Evolutionary conservation across 2,888 invertebrate genomes (phyloP).

Genomic region (Erebia aethiops): DNA sequence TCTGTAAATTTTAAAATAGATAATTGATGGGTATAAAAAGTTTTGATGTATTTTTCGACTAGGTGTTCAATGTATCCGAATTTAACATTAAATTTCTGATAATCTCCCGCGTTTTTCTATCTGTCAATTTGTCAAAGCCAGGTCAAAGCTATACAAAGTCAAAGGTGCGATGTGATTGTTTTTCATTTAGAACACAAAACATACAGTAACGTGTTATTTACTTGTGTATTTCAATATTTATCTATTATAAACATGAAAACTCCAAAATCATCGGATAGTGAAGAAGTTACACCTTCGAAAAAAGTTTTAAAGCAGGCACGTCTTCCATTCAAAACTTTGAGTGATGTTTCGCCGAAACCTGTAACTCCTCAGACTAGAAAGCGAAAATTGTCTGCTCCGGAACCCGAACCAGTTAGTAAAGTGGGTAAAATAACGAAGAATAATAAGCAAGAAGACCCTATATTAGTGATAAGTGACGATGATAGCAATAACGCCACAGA

Average conservation of each 20-base stretch:
- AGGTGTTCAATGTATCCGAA: slow-evolving; percentile 12
- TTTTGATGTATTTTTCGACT: no score
- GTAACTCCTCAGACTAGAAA: slow-evolving; percentile 64
- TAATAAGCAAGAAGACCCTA: slow-evolving; percentile 57
- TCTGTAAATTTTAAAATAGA: no score
- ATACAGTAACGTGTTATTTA: slow-evolving; percentile 24
- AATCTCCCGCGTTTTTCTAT: slow-evolving; percentile 35
- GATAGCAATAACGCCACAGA: slow-evolving; percentile 56
- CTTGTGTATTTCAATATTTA: slow-evolving; percentile 27
- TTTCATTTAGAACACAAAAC: slow-evolving; percentile 35
- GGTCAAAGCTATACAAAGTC: slow-evolving; percentile 27
- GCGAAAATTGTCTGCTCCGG: slow-evolving; percentile 70
- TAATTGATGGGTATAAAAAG: no score
- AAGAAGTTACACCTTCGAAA: slow-evolving; percentile 72
- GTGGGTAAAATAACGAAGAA: slow-evolving; percentile 70
- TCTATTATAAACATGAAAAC: slow-evolving; percentile 63
- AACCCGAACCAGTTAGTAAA: slow-evolving; percentile 63
- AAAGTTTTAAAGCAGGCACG: slow-evolving; percentile 85
- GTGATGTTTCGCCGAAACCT: slow-evolving; percentile 66
- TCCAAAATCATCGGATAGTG: slow-evolving; percentile 62
- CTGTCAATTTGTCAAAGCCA: no score
- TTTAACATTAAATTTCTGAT: not conserved
- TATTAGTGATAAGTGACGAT: slow-evolving; percentile 71
- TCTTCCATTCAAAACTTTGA: slow-evolving; percentile 83
- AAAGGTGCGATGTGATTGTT: slow-evolving; percentile 41